Base-by-base conservation (phyloP, 2,113 vertebrate species). In the Actinemys pallida region DNA sequence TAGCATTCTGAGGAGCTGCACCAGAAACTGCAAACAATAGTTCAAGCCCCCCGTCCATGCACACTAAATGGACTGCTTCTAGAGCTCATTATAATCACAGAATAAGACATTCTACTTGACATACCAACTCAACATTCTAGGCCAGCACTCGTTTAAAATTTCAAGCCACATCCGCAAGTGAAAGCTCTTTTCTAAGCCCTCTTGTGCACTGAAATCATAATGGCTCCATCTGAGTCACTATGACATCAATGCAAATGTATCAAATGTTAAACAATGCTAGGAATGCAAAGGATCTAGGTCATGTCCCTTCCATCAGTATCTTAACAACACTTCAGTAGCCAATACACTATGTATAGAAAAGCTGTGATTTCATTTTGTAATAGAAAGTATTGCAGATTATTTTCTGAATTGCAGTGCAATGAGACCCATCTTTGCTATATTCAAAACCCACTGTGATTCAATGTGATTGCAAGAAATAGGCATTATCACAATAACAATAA, bases 141-240 rank as follows among this genome's bases (percentile, higher is more conserved):
- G 35, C 54, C 72, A 45, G 39, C 39, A 76, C 20, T 39, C 22
- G 1, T 76, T 76, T 76, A 76, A 76, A 78, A 47, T 78, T 47
- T 78, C 75, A 78, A 45, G 13, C 20, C 75, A 13, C 24, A 42
- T 42, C 39, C 62, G 6, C 2, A 8, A n/a, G 42, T 13, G 57
- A 81, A 42, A 53, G 29, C 39, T 8, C 35, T 79, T 49, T 39
- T 81, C 14, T 87, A 16, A 8, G 17, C 22, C 2, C 39, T 53
- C 39, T 13, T 62, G 22, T 7, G 4, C 90, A 19, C 86, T 87
- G 81, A 59, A 72, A 1, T 47, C 62, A 62, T 42, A 2, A 0
- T 25, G 69, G 45, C 5, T 69, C 53, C 56, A 13, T 8, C 20
- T 90, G 47, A 84, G 0, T 42, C 0, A 1, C 54, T 25, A 0